Conservation (phyloP, 2,113 vertebrate genomes). For the Odontophorus gujanensis region DNA sequence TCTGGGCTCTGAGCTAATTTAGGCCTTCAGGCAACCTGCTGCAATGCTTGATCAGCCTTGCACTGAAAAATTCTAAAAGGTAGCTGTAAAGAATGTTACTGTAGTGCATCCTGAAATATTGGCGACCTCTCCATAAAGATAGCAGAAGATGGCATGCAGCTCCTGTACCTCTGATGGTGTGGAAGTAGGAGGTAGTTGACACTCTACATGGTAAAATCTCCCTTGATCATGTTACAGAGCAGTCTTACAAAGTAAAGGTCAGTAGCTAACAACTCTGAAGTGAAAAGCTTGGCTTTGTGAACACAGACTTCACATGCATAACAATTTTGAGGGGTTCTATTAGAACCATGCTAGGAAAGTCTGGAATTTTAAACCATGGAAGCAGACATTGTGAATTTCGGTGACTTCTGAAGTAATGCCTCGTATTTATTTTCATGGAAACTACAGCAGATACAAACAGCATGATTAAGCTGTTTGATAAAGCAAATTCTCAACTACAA, state of each 20-base stretch:
- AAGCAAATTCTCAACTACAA: neutral
- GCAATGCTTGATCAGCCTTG: neutral
- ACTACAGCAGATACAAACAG: neutral
- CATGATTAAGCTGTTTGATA: neutral
- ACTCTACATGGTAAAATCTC: neutral
- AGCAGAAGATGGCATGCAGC: neutral
- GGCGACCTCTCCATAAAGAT: neutral
- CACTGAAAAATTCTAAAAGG: neutral
- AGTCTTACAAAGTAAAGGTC: neutral
- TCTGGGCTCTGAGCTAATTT: accelerated
- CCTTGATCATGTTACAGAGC: neutral
- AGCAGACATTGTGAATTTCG: neutral
- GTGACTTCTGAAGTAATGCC: neutral
- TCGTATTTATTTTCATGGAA: neutral
- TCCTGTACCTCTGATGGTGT: neutral
- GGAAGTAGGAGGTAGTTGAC: neutral
- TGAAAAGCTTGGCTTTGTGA: neutral
- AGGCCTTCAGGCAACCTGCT: neutral
- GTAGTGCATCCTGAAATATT: accelerated
- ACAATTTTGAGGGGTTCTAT: neutral
- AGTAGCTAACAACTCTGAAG: neutral
- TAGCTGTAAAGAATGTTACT: neutral
- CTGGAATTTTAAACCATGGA: neutral
- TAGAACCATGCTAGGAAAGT: neutral
- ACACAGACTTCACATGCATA: neutral